Base-by-base conservation (phyloP, 2,113 vertebrate species). In the Engystomops pustulosus region DNA sequence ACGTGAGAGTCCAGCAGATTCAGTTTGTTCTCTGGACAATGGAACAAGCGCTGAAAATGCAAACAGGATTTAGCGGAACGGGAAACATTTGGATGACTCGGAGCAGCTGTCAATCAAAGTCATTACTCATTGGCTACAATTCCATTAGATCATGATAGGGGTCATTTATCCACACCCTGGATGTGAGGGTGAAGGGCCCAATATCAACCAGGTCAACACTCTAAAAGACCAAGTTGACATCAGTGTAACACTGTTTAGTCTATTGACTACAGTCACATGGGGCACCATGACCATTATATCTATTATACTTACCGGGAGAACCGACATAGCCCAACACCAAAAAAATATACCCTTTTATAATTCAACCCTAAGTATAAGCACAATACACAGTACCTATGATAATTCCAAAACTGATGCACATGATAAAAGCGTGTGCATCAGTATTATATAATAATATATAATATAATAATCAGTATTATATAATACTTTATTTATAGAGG, bases 1-100 rank as follows among this genome's bases (percentile, higher is more conserved):
- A 81, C n/a, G 45, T 51, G 79, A 81, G 79, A 80, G 62, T 80
- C 41, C 34, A 49, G 23, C 25, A 45, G 79, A 81, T 81, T 69
- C 30, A 49, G 44, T 70, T 36, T 69, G 65, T 69, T 68, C 65
- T 69, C 8, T 14, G 20, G 47, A 69, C 79, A 70, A 81, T 81
- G 38, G 41, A 81, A 81, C 62, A 81, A 81, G 79, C 8, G 45
- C 32, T 34, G 30, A 34, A 65, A 81, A 81, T 81, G 79, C 45
- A 69, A 81, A 81, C 62, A 53, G 65, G 79, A 38, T 69, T 81
- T 80, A 80, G 60, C 25, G 47, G 18, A 60, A 30, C 15, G 25
- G 25, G 58, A 80, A 67, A 47, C 38, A 80, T 49, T 80, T 32
- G 27, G 27, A 81, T 23, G 38, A 25, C 68, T 7, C 27, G 62